Evolutionary conservation across 2,113 vertebrate species (phyloP).

Genomic region (Elephas maximus): DNA sequence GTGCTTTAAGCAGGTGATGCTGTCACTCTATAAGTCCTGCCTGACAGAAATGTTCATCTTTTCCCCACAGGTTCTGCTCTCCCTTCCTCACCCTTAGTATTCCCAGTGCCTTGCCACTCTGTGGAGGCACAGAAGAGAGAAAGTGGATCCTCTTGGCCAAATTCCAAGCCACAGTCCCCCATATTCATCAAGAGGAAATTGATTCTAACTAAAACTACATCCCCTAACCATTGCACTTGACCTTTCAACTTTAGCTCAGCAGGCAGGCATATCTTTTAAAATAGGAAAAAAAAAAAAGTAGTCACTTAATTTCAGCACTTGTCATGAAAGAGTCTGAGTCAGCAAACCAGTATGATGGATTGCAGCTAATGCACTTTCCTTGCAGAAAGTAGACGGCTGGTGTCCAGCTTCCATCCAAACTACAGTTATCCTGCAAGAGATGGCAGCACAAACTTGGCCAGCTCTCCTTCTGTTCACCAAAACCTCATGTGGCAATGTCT

Average conservation of each 20-base stretch:
- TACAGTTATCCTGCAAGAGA: conserved; percentile 34
- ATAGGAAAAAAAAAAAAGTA: conserved; percentile 39
- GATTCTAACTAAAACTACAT: conserved; percentile 51
- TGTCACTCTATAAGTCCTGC: neutral
- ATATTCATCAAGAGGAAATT: conserved; percentile 27
- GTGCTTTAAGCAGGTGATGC: neutral
- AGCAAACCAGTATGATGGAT: conserved; percentile 63
- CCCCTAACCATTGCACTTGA: neutral
- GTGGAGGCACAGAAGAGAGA: neutral
- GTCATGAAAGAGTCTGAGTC: conserved; percentile 34
- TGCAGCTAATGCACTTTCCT: conserved; percentile 54
- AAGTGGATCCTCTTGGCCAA: neutral
- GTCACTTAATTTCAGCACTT: conserved; percentile 65
- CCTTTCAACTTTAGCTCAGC: conserved; percentile 29
- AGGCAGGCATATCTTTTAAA: conserved; percentile 53
- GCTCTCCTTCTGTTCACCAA: neutral
- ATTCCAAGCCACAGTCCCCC: neutral
- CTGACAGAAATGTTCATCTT: neutral
- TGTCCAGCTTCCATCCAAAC: conserved; percentile 49
- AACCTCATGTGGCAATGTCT: neutral
- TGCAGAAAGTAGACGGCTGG: conserved; percentile 45
- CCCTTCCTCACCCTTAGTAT: neutral
- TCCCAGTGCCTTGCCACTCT: neutral
- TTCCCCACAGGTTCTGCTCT: neutral
- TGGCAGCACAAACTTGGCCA: neutral